Evolutionary conservation across 2,113 vertebrate species (phyloP).

Genomic region (Phalacrocorax pelagicus): DNA sequence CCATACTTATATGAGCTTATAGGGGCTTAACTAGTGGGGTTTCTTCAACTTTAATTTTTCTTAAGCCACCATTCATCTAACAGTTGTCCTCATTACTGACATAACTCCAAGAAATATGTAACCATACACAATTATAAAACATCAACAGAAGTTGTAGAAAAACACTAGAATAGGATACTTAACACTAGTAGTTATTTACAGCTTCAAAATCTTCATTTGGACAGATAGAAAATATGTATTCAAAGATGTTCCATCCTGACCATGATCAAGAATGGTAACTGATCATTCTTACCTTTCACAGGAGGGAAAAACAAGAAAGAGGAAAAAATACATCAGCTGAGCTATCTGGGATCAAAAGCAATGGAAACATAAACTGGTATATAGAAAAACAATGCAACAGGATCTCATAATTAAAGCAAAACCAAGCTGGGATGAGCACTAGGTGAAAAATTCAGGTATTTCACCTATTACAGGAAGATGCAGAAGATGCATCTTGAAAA

Average conservation of each 20-base stretch:
- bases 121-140: not conserved
- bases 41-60: not conserved
- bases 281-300: not conserved
- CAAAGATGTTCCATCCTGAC: not conserved
- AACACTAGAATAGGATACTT: not conserved
- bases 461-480: not conserved
- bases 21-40: not conserved
- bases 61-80: not conserved
- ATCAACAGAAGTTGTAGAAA: not conserved
- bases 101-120: not conserved
- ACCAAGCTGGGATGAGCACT: not conserved
- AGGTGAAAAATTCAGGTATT: not conserved
- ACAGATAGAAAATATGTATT: not conserved
- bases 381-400: not conserved
- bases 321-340: not conserved
- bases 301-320: not conserved
- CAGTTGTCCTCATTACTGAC: not conserved
- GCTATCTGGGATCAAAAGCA: not conserved
- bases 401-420: not conserved
- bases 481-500: not conserved
- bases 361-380: not conserved
- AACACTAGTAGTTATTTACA: not conserved
- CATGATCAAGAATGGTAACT: not conserved
- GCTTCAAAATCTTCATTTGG: not conserved
- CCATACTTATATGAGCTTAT: not conserved